These are phyloP conservation scores for Cotesia chilonis DNA, from an alignment of 1,140 invertebrate species.

Conservation along the genomic window DNA sequence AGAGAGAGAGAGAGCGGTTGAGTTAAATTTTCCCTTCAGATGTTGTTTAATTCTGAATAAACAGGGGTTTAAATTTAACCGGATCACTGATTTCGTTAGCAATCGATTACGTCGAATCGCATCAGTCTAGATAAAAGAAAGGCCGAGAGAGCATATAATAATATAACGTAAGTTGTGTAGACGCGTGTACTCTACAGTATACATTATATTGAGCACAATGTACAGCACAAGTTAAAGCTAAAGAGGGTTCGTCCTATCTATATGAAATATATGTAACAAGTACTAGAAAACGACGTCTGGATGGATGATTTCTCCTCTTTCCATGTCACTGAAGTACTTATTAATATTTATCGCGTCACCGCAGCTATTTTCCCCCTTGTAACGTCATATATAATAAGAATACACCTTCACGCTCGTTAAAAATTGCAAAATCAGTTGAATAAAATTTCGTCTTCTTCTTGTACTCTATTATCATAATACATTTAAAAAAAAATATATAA, in stretches of 20 bases:
- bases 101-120: conserved; percentile 41
- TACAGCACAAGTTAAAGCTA: too few species aligned
- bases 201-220: too few species aligned
- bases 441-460: background rate
- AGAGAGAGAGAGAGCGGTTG: too few species aligned
- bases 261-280: background rate
- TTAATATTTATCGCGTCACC: conserved; percentile 17
- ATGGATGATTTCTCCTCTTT: conserved; percentile 11
- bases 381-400: background rate
- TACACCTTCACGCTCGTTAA: background rate
- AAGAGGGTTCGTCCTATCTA: background rate
- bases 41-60: conserved; percentile 25
- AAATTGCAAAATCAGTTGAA: conserved; percentile 12
- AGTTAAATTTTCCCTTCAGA: background rate
- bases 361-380: conserved; percentile 5
- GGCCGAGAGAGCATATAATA: too few species aligned
- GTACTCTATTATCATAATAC: too few species aligned
- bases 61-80: conserved; percentile 41
- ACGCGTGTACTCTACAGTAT: too few species aligned
- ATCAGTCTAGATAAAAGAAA: background rate
- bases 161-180: too few species aligned
- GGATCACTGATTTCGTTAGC: conserved; percentile 42
- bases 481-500: too few species aligned
- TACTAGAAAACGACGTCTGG: background rate
- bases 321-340: conserved; percentile 15